Evolutionary conservation across 2,113 vertebrate genomes (phyloP), one percentile per base, ranked within the genome.

Genomic region (Rhinoderma darwinii): DNA sequence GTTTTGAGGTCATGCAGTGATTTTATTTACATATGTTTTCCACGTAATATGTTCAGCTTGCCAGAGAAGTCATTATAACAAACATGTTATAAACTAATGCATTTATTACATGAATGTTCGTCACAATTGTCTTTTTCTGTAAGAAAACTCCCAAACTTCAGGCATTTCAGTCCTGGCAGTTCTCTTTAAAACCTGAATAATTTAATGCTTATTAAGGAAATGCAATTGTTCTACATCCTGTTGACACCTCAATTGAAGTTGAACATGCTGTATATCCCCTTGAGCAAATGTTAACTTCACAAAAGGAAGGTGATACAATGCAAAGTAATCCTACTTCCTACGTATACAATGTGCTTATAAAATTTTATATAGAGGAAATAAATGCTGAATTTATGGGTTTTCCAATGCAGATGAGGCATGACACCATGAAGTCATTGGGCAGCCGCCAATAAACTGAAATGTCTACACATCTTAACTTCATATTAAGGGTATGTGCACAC

Each of bases 161-260:
- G 50, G 47, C 75, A 78, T 12, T 72, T 70, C 15, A 37, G 3
- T 2, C 15, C 18, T 32, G 3, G 9, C 7, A 25, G 30, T 10
- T 5, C 37, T 1, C 35, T 22, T 22, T 17, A 41, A 10, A 4
- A 25, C 0, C 35, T 11, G 39, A 41, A 22, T 70, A 30, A 70
- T 20, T 10, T 37, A 9, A n/a, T 11, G 44, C 6, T 54, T 32
- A 22, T 54, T 22, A 22, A 35, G 6, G 3, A 51, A 78, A 47
- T 51, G 4, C 43, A 30, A 6, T 30, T 77, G n/a, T 30, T 77
- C 68, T 72, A 72, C 68, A 72, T 72, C 74, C 44, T 77, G 47
- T 50, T 78, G 25, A 2, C 41, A 75, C 41, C n/a, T 6, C 12
- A 7, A 5, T 17, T 25, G 12, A 4, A 27, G 39, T 47, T 30